A percentile compares a stretch with the other conserved stretches of the same genome.
Conservation (phyloP, 2,113 vertebrate species). For the Neolamprologus caudopunctatus region DNA sequence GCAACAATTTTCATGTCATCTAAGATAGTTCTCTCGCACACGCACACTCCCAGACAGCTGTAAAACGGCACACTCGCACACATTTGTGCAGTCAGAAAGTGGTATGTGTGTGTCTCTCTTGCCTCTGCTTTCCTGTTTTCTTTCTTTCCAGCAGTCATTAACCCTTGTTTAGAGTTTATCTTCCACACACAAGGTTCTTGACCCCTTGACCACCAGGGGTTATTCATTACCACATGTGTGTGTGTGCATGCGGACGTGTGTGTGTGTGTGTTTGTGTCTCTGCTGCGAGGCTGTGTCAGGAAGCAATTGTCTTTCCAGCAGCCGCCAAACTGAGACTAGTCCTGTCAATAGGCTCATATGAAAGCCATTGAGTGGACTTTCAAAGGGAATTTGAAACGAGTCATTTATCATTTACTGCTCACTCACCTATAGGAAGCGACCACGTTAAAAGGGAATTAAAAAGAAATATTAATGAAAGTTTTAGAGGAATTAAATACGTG, state of each 20-base stretch:
- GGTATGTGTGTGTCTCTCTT: neutral
- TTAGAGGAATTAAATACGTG: neutral
- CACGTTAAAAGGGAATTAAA: neutral
- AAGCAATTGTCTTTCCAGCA: constrained; percentile 20
- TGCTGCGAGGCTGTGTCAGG: neutral
- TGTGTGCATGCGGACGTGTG: neutral
- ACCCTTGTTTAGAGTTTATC: constrained; percentile 53
- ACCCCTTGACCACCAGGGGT: constrained; percentile 48
- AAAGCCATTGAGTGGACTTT: constrained; percentile 25
- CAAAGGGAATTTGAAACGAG: constrained; percentile 26
- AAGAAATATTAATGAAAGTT: neutral
- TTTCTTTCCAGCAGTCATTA: constrained; percentile 48
- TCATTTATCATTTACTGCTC: constrained; percentile 30
- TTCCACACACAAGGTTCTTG: constrained; percentile 48
- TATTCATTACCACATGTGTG: constrained; percentile 47
- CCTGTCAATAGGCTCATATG: constrained; percentile 30
- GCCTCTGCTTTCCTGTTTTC: neutral
- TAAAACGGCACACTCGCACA: neutral
- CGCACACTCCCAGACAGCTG: neutral
- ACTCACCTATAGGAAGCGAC: neutral
- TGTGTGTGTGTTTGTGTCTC: neutral
- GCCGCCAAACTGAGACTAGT: constrained; percentile 24
- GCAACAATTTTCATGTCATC: neutral
- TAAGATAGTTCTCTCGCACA: neutral
- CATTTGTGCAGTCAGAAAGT: neutral